These are phyloP conservation scores for Babyrousa celebensis DNA, from an alignment of 2,797 vertebrate genomes.

Conservation along the genomic window DNA sequence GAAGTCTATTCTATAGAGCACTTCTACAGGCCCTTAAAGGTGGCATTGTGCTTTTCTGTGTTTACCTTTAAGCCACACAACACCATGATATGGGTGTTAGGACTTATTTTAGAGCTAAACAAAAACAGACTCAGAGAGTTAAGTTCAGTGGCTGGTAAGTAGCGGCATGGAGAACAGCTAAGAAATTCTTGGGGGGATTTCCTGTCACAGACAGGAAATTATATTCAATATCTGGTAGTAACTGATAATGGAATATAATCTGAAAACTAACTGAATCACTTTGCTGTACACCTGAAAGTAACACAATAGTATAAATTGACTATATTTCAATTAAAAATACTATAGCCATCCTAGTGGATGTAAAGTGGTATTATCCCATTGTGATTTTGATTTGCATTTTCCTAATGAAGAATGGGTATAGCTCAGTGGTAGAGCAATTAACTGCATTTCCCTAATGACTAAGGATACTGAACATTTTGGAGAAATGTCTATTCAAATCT, in stretches of 20 bases:
- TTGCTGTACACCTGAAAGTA: neutral
- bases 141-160: neutral
- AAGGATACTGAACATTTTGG: neutral
- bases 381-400: neutral
- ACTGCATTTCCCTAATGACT: neutral
- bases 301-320: neutral
- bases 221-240: neutral
- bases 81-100: neutral
- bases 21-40: neutral
- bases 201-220: neutral
- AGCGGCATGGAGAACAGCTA: neutral
- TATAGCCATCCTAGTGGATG: neutral
- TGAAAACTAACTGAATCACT: neutral
- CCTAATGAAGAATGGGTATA: neutral
- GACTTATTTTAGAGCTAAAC: neutral
- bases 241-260: neutral
- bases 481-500: neutral
- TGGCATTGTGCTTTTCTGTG: neutral
- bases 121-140: neutral
- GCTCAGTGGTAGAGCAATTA: too few species aligned
- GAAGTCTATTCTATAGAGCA: neutral
- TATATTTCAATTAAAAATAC: neutral
- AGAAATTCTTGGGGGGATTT: neutral
- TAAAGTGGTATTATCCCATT: too few species aligned
- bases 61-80: slow-evolving; percentile 48